These are phyloP conservation scores for Pseudopodoces humilis DNA, from an alignment of 2,113 vertebrate genomes.

Conservation along the genomic window DNA sequence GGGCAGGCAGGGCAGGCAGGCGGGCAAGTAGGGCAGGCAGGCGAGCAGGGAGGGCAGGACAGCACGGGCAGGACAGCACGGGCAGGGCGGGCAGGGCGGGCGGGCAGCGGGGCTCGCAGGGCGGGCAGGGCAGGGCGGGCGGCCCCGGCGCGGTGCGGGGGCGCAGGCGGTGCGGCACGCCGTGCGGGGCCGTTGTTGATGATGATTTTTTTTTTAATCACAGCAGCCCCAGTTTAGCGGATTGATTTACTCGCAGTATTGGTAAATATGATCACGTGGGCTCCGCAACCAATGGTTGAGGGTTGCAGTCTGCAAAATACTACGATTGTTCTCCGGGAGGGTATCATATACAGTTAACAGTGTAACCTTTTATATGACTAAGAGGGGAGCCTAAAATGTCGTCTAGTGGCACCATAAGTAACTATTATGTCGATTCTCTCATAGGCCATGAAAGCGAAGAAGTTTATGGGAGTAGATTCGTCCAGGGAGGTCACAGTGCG, in stretches of 20 bases:
- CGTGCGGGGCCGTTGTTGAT: slow-evolving; percentile 51
- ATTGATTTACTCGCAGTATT: slow-evolving; percentile 99
- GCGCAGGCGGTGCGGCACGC: neutral
- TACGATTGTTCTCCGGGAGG: slow-evolving; percentile 95
- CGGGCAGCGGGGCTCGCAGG: neutral
- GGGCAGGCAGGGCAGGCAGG: neutral
- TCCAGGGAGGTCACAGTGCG: slow-evolving; percentile 84
- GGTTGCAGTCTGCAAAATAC: slow-evolving; percentile 96
- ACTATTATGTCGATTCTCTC: slow-evolving; percentile 97
- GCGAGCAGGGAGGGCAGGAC: neutral
- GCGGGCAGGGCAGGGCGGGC: neutral
- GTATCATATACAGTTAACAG: slow-evolving; percentile 88
- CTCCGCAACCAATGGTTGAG: slow-evolving; percentile 95
- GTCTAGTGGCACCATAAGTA: slow-evolving; percentile 93
- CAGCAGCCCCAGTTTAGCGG: slow-evolving; percentile 82
- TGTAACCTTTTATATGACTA: slow-evolving; percentile 92
- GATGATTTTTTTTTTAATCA: slow-evolving; percentile 73
- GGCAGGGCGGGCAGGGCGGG: neutral
- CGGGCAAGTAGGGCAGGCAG: neutral
- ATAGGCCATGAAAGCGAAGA: slow-evolving; percentile 95
- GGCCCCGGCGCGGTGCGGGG: neutral
- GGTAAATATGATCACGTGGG: slow-evolving; percentile 99
- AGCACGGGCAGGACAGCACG: neutral
- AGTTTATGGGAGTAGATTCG: slow-evolving; percentile 89
- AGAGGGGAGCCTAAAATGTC: slow-evolving; percentile 92